A percentile compares a stretch with the other conserved stretches of the same genome.
Conservation (phyloP, 2,113 vertebrate genomes). For the Trachemys scripta region DNA sequence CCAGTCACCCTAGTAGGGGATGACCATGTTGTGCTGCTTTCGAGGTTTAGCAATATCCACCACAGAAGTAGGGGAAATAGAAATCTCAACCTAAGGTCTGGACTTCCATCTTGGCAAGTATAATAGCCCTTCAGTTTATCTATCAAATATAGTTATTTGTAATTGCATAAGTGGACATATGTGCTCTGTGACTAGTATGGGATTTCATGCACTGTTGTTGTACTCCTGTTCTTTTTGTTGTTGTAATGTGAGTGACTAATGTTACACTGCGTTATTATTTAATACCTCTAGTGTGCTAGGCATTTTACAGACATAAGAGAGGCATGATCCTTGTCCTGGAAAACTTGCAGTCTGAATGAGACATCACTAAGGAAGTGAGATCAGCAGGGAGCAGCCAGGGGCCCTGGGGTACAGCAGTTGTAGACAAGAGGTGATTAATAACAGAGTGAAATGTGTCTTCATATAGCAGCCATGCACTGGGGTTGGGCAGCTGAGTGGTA, state of each 20-base stretch:
- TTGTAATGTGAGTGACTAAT: slow-evolving; percentile 36
- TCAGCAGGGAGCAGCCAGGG: slow-evolving; percentile 11
- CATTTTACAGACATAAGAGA: slow-evolving; percentile 3
- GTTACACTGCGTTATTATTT: not conserved
- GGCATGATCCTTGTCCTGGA: not conserved
- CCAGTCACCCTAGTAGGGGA: too few species aligned
- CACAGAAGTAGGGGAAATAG: not conserved
- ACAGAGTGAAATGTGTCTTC: slow-evolving; percentile 46
- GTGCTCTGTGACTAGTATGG: slow-evolving; percentile 48
- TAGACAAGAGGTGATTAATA: slow-evolving; percentile 60
- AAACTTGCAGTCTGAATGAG: slow-evolving; percentile 42
- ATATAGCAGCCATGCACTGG: not conserved
- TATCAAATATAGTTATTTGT: slow-evolving; percentile 49
- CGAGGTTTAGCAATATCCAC: not conserved
- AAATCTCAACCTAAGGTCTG: slow-evolving; percentile 20
- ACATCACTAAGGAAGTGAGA: not conserved
- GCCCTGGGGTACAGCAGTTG: not conserved
- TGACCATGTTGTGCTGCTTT: not conserved
- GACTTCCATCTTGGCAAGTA: slow-evolving; percentile 20
- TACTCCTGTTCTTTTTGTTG: not conserved
- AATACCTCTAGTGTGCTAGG: not conserved
- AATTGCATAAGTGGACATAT: slow-evolving; percentile 41
- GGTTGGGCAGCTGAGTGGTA: slow-evolving; percentile 18
- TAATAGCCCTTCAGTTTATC: slow-evolving; percentile 17
- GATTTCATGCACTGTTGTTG: not conserved